A percentile compares a stretch with the other conserved stretches of the same genome.
phyloP scores from a whole-genome alignment of 2,888 invertebrate genomes.

The Drosophila bunnanda region DNA sequence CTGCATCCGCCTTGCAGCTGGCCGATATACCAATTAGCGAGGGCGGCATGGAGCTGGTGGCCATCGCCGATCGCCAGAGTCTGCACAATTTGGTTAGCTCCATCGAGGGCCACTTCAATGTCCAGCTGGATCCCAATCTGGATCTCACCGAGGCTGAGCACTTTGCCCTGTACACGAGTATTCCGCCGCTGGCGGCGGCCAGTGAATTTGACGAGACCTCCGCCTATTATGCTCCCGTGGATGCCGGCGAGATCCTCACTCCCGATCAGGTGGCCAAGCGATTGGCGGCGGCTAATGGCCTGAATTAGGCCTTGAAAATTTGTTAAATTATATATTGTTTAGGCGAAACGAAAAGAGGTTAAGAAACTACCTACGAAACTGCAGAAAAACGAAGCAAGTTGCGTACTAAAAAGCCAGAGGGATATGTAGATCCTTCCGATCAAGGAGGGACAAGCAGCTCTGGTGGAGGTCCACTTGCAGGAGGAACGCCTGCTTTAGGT shows the following conservation, averaged over 20 bases:
- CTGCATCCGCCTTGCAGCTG: slow-evolving; percentile 84
- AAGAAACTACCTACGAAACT: slow-evolving; percentile 28
- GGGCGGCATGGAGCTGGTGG: slow-evolving; percentile 87
- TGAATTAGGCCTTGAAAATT: slow-evolving; percentile 18
- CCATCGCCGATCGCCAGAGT: slow-evolving; percentile 85
- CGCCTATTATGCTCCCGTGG: slow-evolving; percentile 93
- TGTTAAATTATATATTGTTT: slow-evolving; percentile 17
- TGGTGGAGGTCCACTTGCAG: slow-evolving; percentile 13
- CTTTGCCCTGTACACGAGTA: slow-evolving; percentile 93
- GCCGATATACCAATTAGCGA: slow-evolving; percentile 84
- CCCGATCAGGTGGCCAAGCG: slow-evolving; percentile 84
- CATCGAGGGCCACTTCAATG: slow-evolving; percentile 84
- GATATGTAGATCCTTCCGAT: background rate
- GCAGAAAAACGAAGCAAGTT: slow-evolving; percentile 31
- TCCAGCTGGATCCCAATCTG: slow-evolving; percentile 85
- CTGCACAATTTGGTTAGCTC: slow-evolving; percentile 83
- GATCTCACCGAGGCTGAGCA: slow-evolving; percentile 95
- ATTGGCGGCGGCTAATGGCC: slow-evolving; percentile 78
- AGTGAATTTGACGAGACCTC: slow-evolving; percentile 96
- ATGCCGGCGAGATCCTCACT: slow-evolving; percentile 89
- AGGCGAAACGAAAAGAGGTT: slow-evolving; percentile 31
- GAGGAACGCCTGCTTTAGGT: slow-evolving; percentile 6
- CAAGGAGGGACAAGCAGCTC: background rate
- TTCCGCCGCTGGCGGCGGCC: slow-evolving; percentile 93
- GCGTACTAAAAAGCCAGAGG: slow-evolving; percentile 2